Evolutionary conservation across 1,140 invertebrate species (phyloP), one percentile per base, ranked within the genome.

Genomic region (Rhyacophila brunnea): DNA sequence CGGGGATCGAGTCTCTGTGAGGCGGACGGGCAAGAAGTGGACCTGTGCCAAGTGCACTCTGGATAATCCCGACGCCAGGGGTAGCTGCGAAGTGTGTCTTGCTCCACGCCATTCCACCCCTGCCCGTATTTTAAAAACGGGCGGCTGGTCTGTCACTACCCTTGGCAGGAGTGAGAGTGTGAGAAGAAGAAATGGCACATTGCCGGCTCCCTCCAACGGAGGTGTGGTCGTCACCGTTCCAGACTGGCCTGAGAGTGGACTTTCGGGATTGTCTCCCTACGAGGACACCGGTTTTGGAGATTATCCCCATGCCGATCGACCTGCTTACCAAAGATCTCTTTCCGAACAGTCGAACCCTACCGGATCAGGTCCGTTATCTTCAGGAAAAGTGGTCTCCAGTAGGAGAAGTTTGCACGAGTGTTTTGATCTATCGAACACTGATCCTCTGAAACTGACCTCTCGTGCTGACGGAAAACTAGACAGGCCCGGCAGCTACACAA

Each of bases 31-130:
- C 64, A 75, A 76, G 60, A 77, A 74, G 34, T 91, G 89, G 89
- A 84, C 85, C 1, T 91, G 89, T 68, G 82, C 82, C 57, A 88
- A 87, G 67, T 91, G 88, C 67, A 91, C 89, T 0, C 70, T 91
- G 18, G 78, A 90, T n/a, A 91, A 91, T 74, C 77, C 81, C 5
- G 81, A 79, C 5, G 78, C 81, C 6, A 78, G 81, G 44, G 80
- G 82, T 2, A 84, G 83, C 20, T 91, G 89, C 65, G 84, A 84
- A 55, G 87, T 84, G 0, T 91, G 88, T 67, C 42, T 77, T 20
- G 73, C 73, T 1, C 77, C 77, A 0, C 71, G 73, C 58, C 66
- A 73, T 42, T 76, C 72, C 1, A 70, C 72, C 0, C 55, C 74
- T 34, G 58, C 73, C 2, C 55, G 74, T 47, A 71, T 76, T 45